phyloP scores from a whole-genome alignment of 2,888 invertebrate genomes.

The Junonia oenone region DNA sequence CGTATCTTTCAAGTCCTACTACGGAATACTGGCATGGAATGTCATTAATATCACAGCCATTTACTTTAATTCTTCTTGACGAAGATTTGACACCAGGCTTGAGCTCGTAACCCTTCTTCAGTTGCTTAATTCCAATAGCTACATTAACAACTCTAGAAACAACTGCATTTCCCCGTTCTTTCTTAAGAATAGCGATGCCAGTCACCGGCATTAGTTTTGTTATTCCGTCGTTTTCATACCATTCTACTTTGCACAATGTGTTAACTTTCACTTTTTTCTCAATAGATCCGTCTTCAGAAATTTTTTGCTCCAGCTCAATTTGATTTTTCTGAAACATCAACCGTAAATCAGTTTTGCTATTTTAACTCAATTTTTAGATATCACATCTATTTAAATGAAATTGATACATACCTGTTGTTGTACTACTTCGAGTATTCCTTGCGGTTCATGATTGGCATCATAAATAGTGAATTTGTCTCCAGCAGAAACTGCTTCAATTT shows the following conservation, averaged over 20 bases:
- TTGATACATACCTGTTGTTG: conserved; percentile 79
- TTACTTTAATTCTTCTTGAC: conserved; percentile 81
- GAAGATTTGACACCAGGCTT: conserved; percentile 82
- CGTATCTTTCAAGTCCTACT: conserved; percentile 82
- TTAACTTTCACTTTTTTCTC: conserved; percentile 82
- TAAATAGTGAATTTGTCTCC: conserved; percentile 87
- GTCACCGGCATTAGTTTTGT: conserved; percentile 80
- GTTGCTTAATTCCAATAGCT: conserved; percentile 75
- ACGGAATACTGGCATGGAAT: conserved; percentile 83
- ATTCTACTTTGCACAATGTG: conserved; percentile 83
- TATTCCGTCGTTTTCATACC: conserved; percentile 82
- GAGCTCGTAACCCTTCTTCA: conserved; percentile 80
- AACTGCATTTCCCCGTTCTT: conserved; percentile 70
- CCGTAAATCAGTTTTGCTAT: not conserved
- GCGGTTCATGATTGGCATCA: conserved; percentile 83
- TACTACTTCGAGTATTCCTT: conserved; percentile 83
- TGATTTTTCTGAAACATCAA: conserved; percentile 62
- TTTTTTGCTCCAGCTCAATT: conserved; percentile 67
- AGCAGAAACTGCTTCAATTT: conserved; percentile 82
- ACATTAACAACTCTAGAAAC: conserved; percentile 79
- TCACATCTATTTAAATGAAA: not conserved
- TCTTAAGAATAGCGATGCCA: conserved; percentile 79
- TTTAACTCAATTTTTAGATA: not conserved
- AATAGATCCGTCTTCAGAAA: conserved; percentile 64
- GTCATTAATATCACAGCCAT: conserved; percentile 81